These are phyloP conservation scores for Amaurobius ferox DNA, from an alignment of 2,888 invertebrate genomes.

Conservation along the genomic window DNA sequence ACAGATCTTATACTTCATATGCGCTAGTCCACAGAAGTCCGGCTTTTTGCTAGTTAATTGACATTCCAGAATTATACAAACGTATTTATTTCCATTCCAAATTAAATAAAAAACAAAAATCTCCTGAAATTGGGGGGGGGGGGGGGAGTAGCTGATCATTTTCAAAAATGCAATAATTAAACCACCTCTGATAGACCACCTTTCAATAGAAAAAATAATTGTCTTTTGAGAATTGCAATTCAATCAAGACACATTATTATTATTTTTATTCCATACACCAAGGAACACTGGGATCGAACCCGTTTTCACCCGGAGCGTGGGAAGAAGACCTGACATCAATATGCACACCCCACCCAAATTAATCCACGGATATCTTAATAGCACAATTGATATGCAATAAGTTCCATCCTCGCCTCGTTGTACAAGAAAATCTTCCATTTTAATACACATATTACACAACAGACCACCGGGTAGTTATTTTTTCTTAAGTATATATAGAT, in stretches of 20 bases:
- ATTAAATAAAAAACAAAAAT: too few relatives aligned
- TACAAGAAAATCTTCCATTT: background rate
- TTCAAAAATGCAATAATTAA: too few relatives aligned
- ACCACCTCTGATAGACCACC: too few relatives aligned
- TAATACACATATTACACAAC: background rate
- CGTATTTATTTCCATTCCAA: too few relatives aligned
- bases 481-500: too few relatives aligned
- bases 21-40: too few relatives aligned
- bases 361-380: slow-evolving; percentile 8
- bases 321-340: background rate
- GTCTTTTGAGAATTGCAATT: background rate
- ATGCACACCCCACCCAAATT: background rate
- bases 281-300: background rate
- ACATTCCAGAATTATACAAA: too few relatives aligned
- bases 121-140: too few relatives aligned
- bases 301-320: background rate
- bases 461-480: background rate
- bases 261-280: background rate
- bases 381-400: background rate
- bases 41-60: too few relatives aligned
- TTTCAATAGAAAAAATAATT: too few relatives aligned
- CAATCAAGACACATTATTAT: background rate
- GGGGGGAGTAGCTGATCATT: too few relatives aligned
- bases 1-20: too few relatives aligned
- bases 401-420: background rate